Percentiles rank a stretch among this genome's conserved stretches.
phyloP scores from a whole-genome alignment of 1,140 invertebrate species.

The Coelopa frigida region DNA sequence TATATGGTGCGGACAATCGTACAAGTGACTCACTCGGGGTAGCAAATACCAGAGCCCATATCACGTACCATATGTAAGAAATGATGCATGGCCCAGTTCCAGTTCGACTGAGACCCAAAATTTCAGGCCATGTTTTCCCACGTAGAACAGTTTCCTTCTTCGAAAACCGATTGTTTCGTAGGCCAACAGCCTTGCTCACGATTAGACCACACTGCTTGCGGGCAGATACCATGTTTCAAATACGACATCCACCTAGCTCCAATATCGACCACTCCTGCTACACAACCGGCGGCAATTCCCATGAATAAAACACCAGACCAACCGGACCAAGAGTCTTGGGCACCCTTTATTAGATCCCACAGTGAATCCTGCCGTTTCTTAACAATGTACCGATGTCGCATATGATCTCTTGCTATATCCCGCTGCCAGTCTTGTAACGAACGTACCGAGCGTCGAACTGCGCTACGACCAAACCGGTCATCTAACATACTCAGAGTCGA shows the following conservation, averaged over 20 bases:
- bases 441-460: too few species aligned
- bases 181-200: slow-evolving; percentile 99
- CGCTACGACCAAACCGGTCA: too few species aligned
- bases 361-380: slow-evolving; percentile 85
- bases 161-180: slow-evolving; percentile 90
- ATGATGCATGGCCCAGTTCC: slow-evolving; percentile 84
- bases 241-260: slow-evolving; percentile 99
- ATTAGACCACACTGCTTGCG: slow-evolving; percentile 97
- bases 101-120: slow-evolving; percentile 70
- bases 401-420: slow-evolving; percentile 94
- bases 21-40: slow-evolving; percentile 89
- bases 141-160: slow-evolving; percentile 81
- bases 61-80: slow-evolving; percentile 89
- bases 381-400: slow-evolving; percentile 90
- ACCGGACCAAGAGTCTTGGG: slow-evolving; percentile 96
- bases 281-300: slow-evolving; percentile 77
- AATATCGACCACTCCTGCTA: slow-evolving; percentile 88
- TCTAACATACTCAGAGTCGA: too few species aligned
- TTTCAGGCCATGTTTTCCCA: slow-evolving; percentile 94
- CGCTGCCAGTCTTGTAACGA: slow-evolving; percentile 99
- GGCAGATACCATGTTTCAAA: slow-evolving; percentile 96
- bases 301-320: slow-evolving; percentile 98
- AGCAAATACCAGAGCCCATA: slow-evolving; percentile 89
- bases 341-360: slow-evolving; percentile 79
- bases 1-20: slow-evolving; percentile 97